These are phyloP conservation scores for Drosophila anomalata DNA, from an alignment of 2,888 invertebrate genomes.

Conservation along the genomic window DNA sequence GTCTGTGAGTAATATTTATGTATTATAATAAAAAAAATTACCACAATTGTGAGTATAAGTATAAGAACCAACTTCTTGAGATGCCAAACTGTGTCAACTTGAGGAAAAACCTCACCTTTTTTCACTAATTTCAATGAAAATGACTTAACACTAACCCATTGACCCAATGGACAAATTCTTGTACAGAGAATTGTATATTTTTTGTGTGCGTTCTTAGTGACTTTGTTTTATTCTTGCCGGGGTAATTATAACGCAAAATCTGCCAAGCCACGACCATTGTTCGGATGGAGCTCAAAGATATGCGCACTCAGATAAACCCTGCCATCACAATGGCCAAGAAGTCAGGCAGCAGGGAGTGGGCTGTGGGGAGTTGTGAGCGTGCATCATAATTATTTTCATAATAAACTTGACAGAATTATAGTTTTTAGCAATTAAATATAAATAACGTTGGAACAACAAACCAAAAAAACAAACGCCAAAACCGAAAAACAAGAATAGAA, in stretches of 20 bases:
- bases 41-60: too few relatives aligned
- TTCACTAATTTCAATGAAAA: conserved; percentile 72
- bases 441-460: conserved; percentile 50
- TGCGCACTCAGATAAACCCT: conserved; percentile 75
- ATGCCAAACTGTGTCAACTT: conserved; percentile 38
- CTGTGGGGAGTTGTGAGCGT: conserved; percentile 45
- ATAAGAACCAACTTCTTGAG: not conserved
- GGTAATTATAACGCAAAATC: conserved; percentile 78
- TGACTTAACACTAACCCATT: conserved; percentile 79
- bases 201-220: conserved; percentile 35
- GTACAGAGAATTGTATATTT: conserved; percentile 50
- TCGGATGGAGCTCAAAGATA: conserved; percentile 65
- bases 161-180: conserved; percentile 78
- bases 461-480: conserved; percentile 26
- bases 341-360: not conserved
- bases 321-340: conserved; percentile 63
- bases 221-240: conserved; percentile 54
- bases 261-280: conserved; percentile 72
- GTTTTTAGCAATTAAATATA: conserved; percentile 80
- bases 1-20: not conserved
- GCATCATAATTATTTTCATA: conserved; percentile 79
- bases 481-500: conserved; percentile 44
- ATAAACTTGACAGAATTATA: conserved; percentile 80
- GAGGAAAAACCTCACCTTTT: conserved; percentile 34
- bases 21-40: not conserved